Conservation (phyloP, 2,888 invertebrate species). For the Phengaris alcon region DNA sequence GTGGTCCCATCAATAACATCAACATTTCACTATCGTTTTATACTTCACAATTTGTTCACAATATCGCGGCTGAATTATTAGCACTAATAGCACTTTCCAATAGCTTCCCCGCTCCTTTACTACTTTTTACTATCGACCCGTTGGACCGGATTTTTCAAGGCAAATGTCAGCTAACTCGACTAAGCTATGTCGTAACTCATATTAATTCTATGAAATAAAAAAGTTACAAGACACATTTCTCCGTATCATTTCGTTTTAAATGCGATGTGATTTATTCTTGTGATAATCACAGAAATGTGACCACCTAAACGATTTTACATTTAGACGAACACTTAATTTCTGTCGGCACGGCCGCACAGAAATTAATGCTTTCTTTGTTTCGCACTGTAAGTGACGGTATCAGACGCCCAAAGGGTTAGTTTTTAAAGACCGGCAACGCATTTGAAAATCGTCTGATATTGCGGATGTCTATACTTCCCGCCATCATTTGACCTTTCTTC, state of each 20-base stretch:
- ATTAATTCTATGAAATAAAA: neutral
- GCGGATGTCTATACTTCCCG: too few species aligned
- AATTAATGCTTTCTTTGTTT: too few species aligned
- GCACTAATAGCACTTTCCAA: constrained; percentile 26
- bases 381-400: too few species aligned
- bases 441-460: too few species aligned
- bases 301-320: too few species aligned
- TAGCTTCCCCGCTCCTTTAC: constrained; percentile 12
- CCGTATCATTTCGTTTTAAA: neutral
- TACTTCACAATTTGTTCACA: neutral
- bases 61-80: neutral
- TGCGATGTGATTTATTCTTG: constrained; percentile 28
- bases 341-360: too few species aligned
- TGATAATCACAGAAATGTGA: neutral
- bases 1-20: neutral
- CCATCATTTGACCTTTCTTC: too few species aligned
- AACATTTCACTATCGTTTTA: constrained; percentile 5
- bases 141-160: constrained; percentile 41
- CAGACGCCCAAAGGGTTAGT: too few species aligned
- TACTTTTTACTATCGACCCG: constrained; percentile 32
- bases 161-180: constrained; percentile 41
- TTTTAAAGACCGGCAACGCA: too few species aligned
- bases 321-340: too few species aligned
- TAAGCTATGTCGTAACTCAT: constrained; percentile 33
- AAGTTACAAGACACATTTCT: neutral